Percentiles rank a stretch among this genome's conserved stretches.
These are phyloP conservation scores for Drosophila melanogaster DNA, from an alignment of 1,140 invertebrate species.

Conservation along the genomic window Release_6_plus_ISO1_MT NT_037436.4:4696501-4697000, in stretches of 20 bases:
- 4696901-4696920: constrained; percentile 14
- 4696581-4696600: constrained; percentile 71
- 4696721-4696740: constrained; percentile 32
- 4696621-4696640: constrained; percentile 82
- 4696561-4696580: constrained; percentile 76
- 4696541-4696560: constrained; percentile 80
- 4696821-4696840: constrained; percentile 53
- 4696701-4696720: constrained; percentile 72
- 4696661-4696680: constrained; percentile 13
- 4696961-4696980: constrained; percentile 26
- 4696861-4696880: constrained; percentile 22
- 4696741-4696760: constrained; percentile 26
- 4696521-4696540: constrained; percentile 74
- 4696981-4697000: constrained; percentile 17
- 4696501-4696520: constrained; percentile 12
- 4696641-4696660: constrained; percentile 70
- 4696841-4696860: constrained; percentile 38
- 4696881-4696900: constrained; percentile 15
- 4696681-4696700: constrained; percentile 65
- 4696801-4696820: constrained; percentile 35
- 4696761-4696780: constrained; percentile 44
- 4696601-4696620: constrained; percentile 71
- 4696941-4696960: constrained; percentile 29
- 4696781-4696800: constrained; percentile 7
- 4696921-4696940: constrained; percentile 37